Base-by-base conservation (phyloP, 1,140 invertebrate genomes). In the Chelonus insularis region DNA sequence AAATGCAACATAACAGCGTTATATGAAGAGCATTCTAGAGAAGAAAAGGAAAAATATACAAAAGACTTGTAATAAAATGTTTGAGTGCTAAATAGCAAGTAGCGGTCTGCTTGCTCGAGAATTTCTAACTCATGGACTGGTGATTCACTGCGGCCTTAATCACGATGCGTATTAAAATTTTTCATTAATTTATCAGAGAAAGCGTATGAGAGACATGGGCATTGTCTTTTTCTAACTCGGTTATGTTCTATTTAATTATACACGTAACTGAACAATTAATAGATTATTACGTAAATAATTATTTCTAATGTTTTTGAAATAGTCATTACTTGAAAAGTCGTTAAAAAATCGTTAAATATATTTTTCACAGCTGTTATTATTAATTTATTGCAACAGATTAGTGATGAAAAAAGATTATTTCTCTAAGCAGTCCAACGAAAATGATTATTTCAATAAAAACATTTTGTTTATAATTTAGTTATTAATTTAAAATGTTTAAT, bases 111-210 rank as follows among this genome's bases (percentile, higher is more conserved):
- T 59, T 59, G 47, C 29, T 12, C 14, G 20, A 29, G 34, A 55
- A 69, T 76, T 75, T 76, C 72, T 74, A 76, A 63, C 67, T 75
- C 68, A 70, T 66, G 68, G 61, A 62, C 56, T 68, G 62, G 47
- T 65, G 68, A 57, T 52, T 55, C 43, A 60, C 39, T 47, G 55
- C 57, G 63, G 65, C 60, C 63, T 69, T 70, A 72, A 74, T 70
- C 65, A 60, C 48, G 45, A 55, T 48, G 23, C 52, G 32, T 57
- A 14, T 14, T 64, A 62, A 62, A 47, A 32, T 14, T 37, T 47
- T 34, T 18, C 37, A 54, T 39, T 64, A 68, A 71, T 65, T 70
- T 68, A 69, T 71, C 65, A 68, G 68, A 68, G 72, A 74, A 74
- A 74, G 72, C 72, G 66, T 64, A 57, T 45, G 14, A 43, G 18